Base-by-base conservation (phyloP, 2,113 vertebrate genomes). In the Pygoscelis antarcticus region DNA sequence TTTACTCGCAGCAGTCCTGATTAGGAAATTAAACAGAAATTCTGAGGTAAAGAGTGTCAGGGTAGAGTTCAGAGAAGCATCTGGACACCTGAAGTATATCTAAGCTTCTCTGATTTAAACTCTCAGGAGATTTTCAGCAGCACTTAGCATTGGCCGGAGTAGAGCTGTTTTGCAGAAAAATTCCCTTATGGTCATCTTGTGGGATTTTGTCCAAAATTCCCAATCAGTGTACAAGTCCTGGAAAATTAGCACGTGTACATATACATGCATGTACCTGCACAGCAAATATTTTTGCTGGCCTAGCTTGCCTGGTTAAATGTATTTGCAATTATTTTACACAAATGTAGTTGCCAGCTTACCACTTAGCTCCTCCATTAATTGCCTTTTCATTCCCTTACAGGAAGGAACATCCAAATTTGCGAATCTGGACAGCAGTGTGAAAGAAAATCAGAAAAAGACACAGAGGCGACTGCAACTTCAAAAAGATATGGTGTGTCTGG, bases 321-420 rank as follows among this genome's bases (percentile, higher is more conserved):
- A 52, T 57, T 47, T 87, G 16, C 4, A 47, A 5, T 64, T 84
- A 16, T 84, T 91, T 84, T 60, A 49, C 34, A 79, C 42, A 42
- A 26, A 16, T 0, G 1, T 25, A 44, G 51, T 74, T 77, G 32
- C 52, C 47, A 69, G 8, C 64, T 89, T 72, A 52, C 25, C 13
- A 7, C 32, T 65, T 25, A 40, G 32, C 20, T 79, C 51, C n/a
- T 92, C 38, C 49, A 8, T 81, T 85, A 52, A 69, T 49, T 79
- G 38, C 21, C 55, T 84, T 57, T 90, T 60, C 51, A 82, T 94
- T 79, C 72, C 36, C 61, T 87, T 87, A 46, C 97, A 99, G 99
- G 99, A 99, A 98, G 99, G 99, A 87, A 99, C 99, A 65, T 99
- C 99, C 76, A 99, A 99, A 97, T 99, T 99, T 98, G 99, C 99